These are phyloP conservation scores for Tapirus terrestris DNA, from an alignment of 2,113 vertebrate species.

Conservation along the genomic window DNA sequence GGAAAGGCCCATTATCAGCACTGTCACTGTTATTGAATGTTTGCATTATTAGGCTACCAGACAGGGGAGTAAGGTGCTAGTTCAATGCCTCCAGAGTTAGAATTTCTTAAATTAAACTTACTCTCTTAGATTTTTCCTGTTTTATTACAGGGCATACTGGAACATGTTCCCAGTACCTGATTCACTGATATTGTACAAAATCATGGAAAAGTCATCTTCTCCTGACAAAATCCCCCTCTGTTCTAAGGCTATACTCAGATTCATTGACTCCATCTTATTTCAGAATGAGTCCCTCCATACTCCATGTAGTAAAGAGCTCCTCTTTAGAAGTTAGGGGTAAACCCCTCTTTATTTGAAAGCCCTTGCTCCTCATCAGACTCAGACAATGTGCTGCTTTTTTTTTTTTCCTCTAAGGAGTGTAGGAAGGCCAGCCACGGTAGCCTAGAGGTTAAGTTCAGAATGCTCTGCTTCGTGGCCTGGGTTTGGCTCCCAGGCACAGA, in stretches of 20 bases:
- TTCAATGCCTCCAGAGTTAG: neutral
- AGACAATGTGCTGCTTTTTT: neutral
- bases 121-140: neutral
- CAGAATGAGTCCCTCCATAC: neutral
- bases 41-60: neutral
- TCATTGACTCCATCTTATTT: neutral
- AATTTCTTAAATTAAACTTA: neutral
- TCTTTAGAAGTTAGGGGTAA: neutral
- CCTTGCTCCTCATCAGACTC: neutral
- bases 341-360: neutral
- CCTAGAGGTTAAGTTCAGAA: too few relatives aligned
- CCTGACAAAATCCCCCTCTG: neutral
- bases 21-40: neutral
- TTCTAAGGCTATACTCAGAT: neutral
- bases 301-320: rapidly evolving
- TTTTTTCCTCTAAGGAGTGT: neutral
- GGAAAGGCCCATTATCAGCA: neutral
- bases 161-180: neutral
- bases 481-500: too few relatives aligned
- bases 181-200: neutral
- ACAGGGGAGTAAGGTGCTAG: neutral
- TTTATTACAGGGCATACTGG: neutral
- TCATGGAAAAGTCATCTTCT: neutral
- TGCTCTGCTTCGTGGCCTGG: too few relatives aligned
- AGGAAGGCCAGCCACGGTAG: too few relatives aligned